These are phyloP conservation scores for Phyto melanocephala DNA, from an alignment of 2,888 invertebrate genomes.

Conservation along the genomic window DNA sequence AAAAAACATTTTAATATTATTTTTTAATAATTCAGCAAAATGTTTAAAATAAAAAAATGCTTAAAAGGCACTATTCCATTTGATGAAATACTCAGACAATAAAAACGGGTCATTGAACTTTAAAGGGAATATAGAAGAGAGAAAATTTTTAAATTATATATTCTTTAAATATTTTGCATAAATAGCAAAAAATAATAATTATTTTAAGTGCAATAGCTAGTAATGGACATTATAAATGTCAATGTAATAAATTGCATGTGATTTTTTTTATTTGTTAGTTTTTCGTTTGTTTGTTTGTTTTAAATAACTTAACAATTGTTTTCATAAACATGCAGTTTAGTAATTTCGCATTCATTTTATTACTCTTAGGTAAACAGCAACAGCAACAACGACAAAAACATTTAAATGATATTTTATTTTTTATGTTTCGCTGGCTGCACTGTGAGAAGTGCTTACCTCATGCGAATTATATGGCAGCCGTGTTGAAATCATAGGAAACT, in stretches of 20 bases:
- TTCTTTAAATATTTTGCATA: neutral
- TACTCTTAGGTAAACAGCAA: no score
- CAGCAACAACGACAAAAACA: neutral
- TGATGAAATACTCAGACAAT: neutral
- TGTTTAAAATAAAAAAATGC: neutral
- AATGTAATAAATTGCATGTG: constrained; percentile 34
- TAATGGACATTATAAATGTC: constrained; percentile 42
- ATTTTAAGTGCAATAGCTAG: constrained; percentile 11
- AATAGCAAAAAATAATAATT: constrained; percentile 27
- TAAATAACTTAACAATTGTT: neutral
- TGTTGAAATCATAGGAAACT: constrained; percentile 47
- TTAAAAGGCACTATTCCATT: neutral
- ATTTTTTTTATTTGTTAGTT: neutral
- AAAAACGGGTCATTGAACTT: constrained; percentile 20
- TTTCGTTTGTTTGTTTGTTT: no score
- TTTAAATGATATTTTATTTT: neutral
- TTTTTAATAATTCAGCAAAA: neutral
- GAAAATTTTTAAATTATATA: neutral
- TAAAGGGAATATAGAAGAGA: neutral
- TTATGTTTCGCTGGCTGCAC: neutral
- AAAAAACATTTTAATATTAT: constrained; percentile 6
- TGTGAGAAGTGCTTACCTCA: constrained; percentile 45
- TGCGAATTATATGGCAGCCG: constrained; percentile 28
- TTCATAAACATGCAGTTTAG: constrained; percentile 18
- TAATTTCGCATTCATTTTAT: constrained; percentile 19